Conservation (phyloP, 2,797 vertebrate species). For the Sylvia borin region DNA sequence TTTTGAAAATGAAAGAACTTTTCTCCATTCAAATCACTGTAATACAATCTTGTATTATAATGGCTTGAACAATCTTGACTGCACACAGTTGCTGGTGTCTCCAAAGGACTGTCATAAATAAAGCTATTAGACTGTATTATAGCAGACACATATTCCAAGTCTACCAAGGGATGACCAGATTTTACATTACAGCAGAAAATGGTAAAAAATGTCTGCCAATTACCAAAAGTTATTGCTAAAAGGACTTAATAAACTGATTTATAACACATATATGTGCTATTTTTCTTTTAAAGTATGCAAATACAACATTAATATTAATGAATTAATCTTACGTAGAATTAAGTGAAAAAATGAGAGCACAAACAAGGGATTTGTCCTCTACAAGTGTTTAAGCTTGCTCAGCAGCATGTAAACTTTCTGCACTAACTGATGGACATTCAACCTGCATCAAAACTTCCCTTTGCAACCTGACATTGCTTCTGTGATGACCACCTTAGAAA, state of each 20-base stretch:
- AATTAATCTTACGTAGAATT: not conserved
- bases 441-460: not conserved
- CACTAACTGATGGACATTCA: not conserved
- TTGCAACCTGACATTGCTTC: not conserved
- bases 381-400: not conserved
- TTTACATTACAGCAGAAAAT: not conserved
- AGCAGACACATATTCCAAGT: not conserved
- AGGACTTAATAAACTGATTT: not conserved
- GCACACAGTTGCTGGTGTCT: slow-evolving; percentile 5
- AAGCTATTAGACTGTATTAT: slow-evolving; percentile 31
- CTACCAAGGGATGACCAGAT: not conserved
- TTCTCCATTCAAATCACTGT: slow-evolving; percentile 30
- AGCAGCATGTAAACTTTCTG: not conserved
- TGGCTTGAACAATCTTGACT: slow-evolving; percentile 43
- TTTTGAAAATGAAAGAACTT: slow-evolving; percentile 9
- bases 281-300: not conserved
- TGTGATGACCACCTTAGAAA: not conserved
- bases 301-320: not conserved
- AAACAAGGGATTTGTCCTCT: not conserved
- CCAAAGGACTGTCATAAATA: slow-evolving; percentile 52
- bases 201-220: not conserved
- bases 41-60: slow-evolving; percentile 35
- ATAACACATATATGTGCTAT: not conserved
- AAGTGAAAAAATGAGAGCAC: not conserved
- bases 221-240: not conserved